phyloP scores from a whole-genome alignment of 2,888 invertebrate species.

The Platynereis dumerilii region DNA sequence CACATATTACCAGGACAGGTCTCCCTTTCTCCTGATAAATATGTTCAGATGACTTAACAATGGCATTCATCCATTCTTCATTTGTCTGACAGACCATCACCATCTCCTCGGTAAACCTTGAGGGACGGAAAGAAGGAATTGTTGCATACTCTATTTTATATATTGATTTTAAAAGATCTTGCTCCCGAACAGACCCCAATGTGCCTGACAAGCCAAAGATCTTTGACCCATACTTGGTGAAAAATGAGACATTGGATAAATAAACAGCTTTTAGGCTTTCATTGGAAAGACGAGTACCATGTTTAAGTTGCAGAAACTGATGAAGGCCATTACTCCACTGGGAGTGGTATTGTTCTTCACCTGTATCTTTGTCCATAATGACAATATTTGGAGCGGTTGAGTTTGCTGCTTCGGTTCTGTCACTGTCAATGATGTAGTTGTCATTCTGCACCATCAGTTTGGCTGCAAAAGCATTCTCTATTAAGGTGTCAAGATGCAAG shows the following conservation, averaged over 20 bases:
- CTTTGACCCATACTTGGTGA: conserved; percentile 25
- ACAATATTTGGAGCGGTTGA: conserved; percentile 38
- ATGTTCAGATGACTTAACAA: background rate
- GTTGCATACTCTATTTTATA: conserved; percentile 27
- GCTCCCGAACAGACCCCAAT: conserved; percentile 42
- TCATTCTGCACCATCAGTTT: conserved; percentile 28
- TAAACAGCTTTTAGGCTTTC: conserved; percentile 34
- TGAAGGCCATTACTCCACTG: conserved; percentile 38
- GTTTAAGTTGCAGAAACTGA: conserved; percentile 41
- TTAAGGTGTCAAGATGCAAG: conserved; percentile 24
- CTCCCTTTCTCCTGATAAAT: conserved; percentile 3
- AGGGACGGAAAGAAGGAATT: conserved; percentile 30
- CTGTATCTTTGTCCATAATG: conserved; percentile 29
- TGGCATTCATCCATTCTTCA: background rate
- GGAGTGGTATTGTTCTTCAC: too few species aligned
- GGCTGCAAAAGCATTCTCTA: conserved; percentile 36
- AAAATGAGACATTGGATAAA: conserved; percentile 33
- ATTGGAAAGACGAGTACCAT: conserved; percentile 23
- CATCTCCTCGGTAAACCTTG: conserved; percentile 26
- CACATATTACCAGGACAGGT: conserved; percentile 25
- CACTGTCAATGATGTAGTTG: conserved; percentile 35
- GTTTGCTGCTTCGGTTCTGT: conserved; percentile 37
- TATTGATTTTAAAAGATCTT: conserved; percentile 40
- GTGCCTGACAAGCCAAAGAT: conserved; percentile 50
- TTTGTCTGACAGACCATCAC: conserved; percentile 13